Evolutionary conservation across 1,140 invertebrate species (phyloP).

Genomic region (Hormaphis cornu): DNA sequence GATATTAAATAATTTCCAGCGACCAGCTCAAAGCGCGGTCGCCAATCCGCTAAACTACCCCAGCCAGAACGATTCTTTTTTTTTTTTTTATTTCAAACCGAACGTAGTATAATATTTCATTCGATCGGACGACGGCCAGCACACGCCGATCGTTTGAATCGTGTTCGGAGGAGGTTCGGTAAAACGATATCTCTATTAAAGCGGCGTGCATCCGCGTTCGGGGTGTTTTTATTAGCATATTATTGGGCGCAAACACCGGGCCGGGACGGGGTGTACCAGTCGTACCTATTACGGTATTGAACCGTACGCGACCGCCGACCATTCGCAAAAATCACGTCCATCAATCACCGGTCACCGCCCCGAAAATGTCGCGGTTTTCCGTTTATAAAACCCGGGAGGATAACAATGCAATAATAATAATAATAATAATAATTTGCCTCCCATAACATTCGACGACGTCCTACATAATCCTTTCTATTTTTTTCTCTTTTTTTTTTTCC

Average conservation of each 20-base stretch:
- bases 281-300: background rate
- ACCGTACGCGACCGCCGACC: background rate
- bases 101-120: too few relatives aligned
- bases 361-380: constrained; percentile 27
- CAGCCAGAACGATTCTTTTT: too few relatives aligned
- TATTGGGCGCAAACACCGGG: background rate
- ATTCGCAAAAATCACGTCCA: constrained; percentile 23
- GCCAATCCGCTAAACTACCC: too few relatives aligned
- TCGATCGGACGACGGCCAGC: too few relatives aligned
- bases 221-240: constrained; percentile 1
- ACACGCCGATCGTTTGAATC: too few relatives aligned
- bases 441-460: too few relatives aligned
- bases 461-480: constrained; percentile 10
- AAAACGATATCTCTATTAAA: background rate
- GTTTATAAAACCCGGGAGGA: background rate
- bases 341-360: constrained; percentile 28
- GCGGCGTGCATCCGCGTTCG: background rate
- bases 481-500: too few relatives aligned
- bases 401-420: background rate
- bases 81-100: too few relatives aligned
- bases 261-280: background rate
- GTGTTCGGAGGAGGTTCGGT: too few relatives aligned
- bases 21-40: too few relatives aligned
- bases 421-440: too few relatives aligned
- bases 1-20: too few relatives aligned